Conservation (phyloP, 2,113 vertebrate species). For the Channa argus region DNA sequence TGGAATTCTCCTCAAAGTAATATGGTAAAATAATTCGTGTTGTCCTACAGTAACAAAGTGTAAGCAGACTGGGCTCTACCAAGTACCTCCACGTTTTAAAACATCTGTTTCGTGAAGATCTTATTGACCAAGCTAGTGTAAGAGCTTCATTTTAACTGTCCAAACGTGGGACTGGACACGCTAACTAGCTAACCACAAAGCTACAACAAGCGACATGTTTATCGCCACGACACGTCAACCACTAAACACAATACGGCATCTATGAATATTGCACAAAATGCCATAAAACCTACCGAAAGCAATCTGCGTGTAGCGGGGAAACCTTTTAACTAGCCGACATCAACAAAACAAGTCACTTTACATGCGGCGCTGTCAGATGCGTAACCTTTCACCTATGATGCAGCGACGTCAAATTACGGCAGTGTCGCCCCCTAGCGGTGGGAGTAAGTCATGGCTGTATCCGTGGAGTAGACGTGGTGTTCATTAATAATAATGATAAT, state of each 20-base stretch:
- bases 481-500: too few species aligned
- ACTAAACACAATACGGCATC: rapidly evolving
- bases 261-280: rapidly evolving
- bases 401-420: rapidly evolving
- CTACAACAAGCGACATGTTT: background rate
- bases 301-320: background rate
- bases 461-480: too few species aligned
- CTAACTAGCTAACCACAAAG: conserved; percentile 12
- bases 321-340: background rate
- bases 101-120: background rate
- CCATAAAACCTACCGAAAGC: background rate
- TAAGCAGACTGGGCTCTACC: too few species aligned
- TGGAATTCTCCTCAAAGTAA: too few species aligned
- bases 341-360: conserved; percentile 52
- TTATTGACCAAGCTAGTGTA: too few species aligned
- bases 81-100: background rate
- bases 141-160: background rate
- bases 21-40: too few species aligned
- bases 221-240: too few species aligned
- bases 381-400: conserved; percentile 43
- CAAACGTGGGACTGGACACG: conserved; percentile 35
- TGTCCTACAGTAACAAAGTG: too few species aligned
- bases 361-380: conserved; percentile 43
- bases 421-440: conserved; percentile 22
- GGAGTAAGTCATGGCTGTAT: conserved; percentile 19